Percentiles rank a stretch among this genome's conserved stretches.
phyloP scores from a whole-genome alignment of 2,113 vertebrate species.

The Pao palembangensis region DNA sequence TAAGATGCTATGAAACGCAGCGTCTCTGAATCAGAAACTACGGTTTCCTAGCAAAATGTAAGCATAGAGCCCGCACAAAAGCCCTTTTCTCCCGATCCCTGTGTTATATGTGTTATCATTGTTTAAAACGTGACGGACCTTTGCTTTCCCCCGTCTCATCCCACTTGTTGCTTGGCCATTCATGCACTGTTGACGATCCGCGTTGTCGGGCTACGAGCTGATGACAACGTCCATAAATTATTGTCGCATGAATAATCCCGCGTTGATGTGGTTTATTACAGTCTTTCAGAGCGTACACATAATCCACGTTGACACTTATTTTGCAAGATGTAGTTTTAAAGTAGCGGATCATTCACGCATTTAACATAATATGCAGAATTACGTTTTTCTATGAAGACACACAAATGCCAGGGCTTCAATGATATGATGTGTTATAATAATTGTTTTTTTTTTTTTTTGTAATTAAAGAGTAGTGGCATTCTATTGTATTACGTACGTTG shows the following conservation, averaged over 20 bases:
- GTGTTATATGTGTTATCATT: not conserved
- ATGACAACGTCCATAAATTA: constrained; percentile 23
- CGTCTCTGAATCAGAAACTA: not conserved
- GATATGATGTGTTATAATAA: not conserved
- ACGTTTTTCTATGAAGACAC: no score
- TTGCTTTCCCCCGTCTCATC: constrained; percentile 13
- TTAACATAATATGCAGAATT: no score
- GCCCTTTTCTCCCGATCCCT: no score
- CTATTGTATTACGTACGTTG: not conserved
- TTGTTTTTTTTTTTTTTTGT: not conserved
- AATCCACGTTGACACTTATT: no score
- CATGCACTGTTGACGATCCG: constrained; percentile 39
- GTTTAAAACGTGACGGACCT: constrained; percentile 16
- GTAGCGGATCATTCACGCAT: no score
- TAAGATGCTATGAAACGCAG: constrained; percentile 3
- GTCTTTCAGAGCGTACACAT: not conserved
- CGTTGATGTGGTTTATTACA: not conserved
- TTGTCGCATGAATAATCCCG: constrained; percentile 15
- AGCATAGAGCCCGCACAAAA: no score
- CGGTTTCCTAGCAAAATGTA: not conserved
- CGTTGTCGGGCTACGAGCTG: constrained; percentile 30
- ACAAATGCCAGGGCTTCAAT: not conserved
- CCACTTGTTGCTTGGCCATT: constrained; percentile 66
- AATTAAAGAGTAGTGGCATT: not conserved
- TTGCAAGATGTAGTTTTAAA: no score